Evolutionary conservation across 2,797 vertebrate species (phyloP).

Genomic region (Ambastaia sidthimunki): DNA sequence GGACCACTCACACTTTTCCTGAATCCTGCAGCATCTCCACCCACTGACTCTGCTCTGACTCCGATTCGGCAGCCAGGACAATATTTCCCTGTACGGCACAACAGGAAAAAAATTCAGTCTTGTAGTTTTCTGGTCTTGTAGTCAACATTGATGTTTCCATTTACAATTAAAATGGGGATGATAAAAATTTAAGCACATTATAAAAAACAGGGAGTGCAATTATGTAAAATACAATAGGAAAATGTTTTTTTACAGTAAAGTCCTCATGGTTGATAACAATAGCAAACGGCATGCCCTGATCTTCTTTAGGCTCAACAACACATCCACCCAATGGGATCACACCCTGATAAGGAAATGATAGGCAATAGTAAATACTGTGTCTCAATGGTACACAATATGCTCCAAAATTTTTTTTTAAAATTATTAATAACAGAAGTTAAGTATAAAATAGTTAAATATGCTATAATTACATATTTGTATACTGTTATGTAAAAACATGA

Average conservation of each 20-base stretch:
- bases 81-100: slow-evolving; percentile 83
- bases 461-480: no score
- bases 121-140: neutral
- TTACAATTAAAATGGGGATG: neutral
- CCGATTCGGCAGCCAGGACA: slow-evolving; percentile 90
- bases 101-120: no score
- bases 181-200: neutral
- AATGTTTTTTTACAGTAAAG: slow-evolving; percentile 85
- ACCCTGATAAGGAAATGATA: slow-evolving; percentile 76
- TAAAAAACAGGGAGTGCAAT: no score
- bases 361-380: neutral
- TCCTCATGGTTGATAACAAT: slow-evolving; percentile 93
- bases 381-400: neutral
- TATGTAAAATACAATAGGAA: neutral
- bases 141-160: neutral
- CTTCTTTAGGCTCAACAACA: slow-evolving; percentile 87
- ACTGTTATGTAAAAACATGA: no score
- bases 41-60: slow-evolving; percentile 92
- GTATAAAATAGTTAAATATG: no score
- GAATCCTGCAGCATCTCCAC: slow-evolving; percentile 95
- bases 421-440: no score
- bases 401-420: no score
- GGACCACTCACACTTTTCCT: slow-evolving; percentile 91
- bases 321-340: slow-evolving; percentile 94
- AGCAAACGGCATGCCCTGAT: slow-evolving; percentile 91